Percentiles rank a stretch among this genome's conserved stretches.
Conservation (phyloP, 1,140 invertebrate genomes). For the Panagrolaimus sp. region DNA sequence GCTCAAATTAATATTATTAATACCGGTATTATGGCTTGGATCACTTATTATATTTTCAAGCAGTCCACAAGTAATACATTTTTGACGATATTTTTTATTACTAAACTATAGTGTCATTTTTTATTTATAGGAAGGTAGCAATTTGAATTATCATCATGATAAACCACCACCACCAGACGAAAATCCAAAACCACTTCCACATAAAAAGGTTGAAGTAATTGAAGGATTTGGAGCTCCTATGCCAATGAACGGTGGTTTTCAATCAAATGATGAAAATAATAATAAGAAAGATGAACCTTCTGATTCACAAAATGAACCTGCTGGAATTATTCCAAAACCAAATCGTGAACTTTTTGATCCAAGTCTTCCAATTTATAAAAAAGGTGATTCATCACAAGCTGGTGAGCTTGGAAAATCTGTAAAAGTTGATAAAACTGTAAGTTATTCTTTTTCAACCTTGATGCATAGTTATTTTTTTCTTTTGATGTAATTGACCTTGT, state of each 20-base stretch:
- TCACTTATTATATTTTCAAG: conserved; percentile 51
- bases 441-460: conserved; percentile 14
- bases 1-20: conserved; percentile 49
- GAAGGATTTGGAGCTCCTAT: conserved; percentile 51
- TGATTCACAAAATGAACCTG: conserved; percentile 21
- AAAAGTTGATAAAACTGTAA: conserved; percentile 51
- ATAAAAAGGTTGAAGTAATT: conserved; percentile 25
- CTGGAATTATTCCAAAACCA: conserved; percentile 46
- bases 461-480: conserved; percentile 7
- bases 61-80: conserved; percentile 20
- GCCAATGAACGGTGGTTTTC: conserved; percentile 16
- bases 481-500: background rate
- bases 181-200: background rate
- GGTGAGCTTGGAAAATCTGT: conserved; percentile 56
- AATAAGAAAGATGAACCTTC: conserved; percentile 18
- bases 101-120: no score
- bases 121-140: conserved; percentile 1
- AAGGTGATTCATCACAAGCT: conserved; percentile 51
- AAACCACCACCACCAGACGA: background rate
- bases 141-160: background rate
- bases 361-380: conserved; percentile 56
- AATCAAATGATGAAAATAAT: conserved; percentile 19
- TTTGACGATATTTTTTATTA: background rate
- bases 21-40: conserved; percentile 50
- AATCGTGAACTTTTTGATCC: conserved; percentile 42